These are phyloP conservation scores for Nothoprocta perdicaria DNA, from an alignment of 2,113 vertebrate species.

Conservation along the genomic window DNA sequence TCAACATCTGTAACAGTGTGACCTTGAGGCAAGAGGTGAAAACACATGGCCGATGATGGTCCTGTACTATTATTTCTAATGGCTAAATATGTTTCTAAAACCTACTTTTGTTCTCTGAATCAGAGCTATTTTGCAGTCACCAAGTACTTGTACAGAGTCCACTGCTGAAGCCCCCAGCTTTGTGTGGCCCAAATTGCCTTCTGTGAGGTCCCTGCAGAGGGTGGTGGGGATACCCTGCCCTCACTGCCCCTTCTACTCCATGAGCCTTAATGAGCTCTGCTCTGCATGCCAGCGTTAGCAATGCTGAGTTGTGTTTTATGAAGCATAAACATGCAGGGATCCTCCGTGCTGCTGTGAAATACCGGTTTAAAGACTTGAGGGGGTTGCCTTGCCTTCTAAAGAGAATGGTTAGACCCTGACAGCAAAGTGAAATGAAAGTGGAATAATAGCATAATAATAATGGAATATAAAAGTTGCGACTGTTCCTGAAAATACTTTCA, in stretches of 20 bases:
- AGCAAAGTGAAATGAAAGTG: background rate
- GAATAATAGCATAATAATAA: background rate
- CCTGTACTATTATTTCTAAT: background rate
- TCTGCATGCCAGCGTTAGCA: background rate
- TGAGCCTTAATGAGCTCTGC: background rate
- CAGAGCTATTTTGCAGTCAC: background rate
- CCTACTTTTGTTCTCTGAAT: background rate
- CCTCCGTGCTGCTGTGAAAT: background rate
- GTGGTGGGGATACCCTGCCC: background rate
- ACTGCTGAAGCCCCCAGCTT: background rate
- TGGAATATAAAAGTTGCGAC: background rate
- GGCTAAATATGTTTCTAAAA: background rate
- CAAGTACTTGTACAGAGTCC: background rate
- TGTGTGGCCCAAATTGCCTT: background rate
- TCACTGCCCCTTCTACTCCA: background rate
- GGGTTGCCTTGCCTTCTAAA: background rate
- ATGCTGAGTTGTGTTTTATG: background rate
- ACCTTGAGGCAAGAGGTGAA: background rate
- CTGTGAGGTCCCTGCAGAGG: background rate
- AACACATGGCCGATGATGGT: background rate
- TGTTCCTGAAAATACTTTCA: background rate
- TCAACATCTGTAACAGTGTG: rapidly evolving
- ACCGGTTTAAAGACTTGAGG: background rate
- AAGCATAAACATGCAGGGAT: background rate
- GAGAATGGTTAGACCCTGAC: background rate